Evolutionary conservation across 1,140 invertebrate genomes (phyloP).

Genomic region (Drosophila setifemur): DNA sequence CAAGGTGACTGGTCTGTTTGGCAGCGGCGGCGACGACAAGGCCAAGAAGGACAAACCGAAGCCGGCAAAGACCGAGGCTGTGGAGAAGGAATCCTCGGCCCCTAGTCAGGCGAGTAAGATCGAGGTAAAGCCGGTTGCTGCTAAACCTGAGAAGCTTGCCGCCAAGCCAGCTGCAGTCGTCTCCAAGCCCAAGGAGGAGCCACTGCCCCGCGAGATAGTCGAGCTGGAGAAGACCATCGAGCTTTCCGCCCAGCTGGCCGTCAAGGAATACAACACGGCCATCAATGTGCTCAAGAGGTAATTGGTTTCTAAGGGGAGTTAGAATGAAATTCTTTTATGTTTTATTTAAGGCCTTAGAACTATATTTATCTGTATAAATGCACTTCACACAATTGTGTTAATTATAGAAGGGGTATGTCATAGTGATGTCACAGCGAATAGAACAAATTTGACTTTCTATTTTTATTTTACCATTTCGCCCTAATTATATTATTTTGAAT

Average conservation of each 20-base stretch:
- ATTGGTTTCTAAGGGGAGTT: no score
- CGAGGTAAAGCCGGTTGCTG: conserved; percentile 5
- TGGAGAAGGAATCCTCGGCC: conserved; percentile 7
- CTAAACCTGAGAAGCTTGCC: conserved; percentile 20
- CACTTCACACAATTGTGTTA: background rate
- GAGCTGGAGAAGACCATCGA: conserved; percentile 85
- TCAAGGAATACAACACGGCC: conserved; percentile 84
- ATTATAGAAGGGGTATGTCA: background rate
- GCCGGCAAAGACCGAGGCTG: background rate
- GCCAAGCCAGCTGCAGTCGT: background rate
- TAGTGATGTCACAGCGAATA: background rate
- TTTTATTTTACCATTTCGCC: background rate
- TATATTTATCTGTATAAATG: no score
- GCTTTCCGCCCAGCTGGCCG: conserved; percentile 83
- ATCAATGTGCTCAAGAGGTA: conserved; percentile 83
- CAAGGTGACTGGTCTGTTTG: conserved; percentile 68
- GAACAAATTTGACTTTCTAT: no score
- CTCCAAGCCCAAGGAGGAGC: conserved; percentile 12
- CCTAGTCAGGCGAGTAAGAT: background rate
- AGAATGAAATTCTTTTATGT: no score
- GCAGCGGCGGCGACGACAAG: conserved; percentile 53
- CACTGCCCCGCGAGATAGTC: conserved; percentile 65
- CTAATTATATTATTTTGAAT: no score
- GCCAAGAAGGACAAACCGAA: conserved; percentile 4
- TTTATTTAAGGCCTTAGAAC: no score